A percentile compares a stretch with the other conserved stretches of the same genome.
Evolutionary conservation across 2,797 vertebrate species (phyloP).

Genomic region (Tarsius wallacei): DNA sequence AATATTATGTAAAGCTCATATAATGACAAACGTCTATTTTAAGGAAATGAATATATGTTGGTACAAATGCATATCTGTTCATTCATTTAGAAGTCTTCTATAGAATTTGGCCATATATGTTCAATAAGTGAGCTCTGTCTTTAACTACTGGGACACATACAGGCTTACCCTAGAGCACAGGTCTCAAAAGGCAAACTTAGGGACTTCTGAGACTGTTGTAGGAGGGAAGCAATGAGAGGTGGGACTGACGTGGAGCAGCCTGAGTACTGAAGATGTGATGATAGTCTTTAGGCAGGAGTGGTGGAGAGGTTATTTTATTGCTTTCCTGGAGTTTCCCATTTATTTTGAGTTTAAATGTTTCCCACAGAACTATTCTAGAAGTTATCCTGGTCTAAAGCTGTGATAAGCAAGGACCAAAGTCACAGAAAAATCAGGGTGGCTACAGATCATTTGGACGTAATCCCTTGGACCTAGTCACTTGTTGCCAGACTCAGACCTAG

Average conservation of each 20-base stretch:
- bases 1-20: background rate
- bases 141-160: background rate
- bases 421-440: background rate
- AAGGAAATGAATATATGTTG: slow-evolving; percentile 41
- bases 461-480: background rate
- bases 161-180: background rate
- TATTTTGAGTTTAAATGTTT: slow-evolving; percentile 2
- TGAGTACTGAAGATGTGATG: background rate
- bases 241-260: background rate
- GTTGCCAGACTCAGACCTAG: background rate
- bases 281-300: background rate
- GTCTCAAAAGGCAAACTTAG: background rate
- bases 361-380: background rate
- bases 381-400: background rate
- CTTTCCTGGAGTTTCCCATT: background rate
- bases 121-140: background rate
- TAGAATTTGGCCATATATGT: background rate
- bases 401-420: slow-evolving; percentile 34
- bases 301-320: background rate
- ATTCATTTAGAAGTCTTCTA: background rate
- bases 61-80: background rate
- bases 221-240: background rate
- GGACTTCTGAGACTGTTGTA: background rate
- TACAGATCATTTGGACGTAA: slow-evolving; percentile 50
- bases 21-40: slow-evolving; percentile 10